Evolutionary conservation across 2,113 vertebrate species (phyloP), one percentile per base, ranked within the genome.

Genomic region (Pedetes capensis): DNA sequence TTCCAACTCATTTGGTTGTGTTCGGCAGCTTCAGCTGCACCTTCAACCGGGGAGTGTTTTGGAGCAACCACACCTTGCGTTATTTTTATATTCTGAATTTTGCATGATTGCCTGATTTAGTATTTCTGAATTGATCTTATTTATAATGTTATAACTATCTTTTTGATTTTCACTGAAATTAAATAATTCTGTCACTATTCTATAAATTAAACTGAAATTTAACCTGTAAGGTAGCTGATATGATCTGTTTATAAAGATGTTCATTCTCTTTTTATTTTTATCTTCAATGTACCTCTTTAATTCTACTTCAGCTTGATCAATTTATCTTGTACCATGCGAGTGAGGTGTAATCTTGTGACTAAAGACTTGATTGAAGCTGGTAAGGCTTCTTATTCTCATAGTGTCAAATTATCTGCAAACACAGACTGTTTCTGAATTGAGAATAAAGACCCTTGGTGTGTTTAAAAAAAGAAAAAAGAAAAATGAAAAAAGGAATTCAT

Each of bases 81-180:
- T 74, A n/a, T 69, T 64, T 94, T 95, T 49, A 12, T 53, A 44
- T 44, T 87, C 76, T 92, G 27, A 71, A 81, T 87, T 92, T 78
- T 95, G 91, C 97, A 95, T 94, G 80, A 55, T 94, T 91, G 61
- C 91, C 61, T 93, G 91, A 72, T 76, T 81, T 95, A 66, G 64
- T 88, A n/a, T n/a, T n/a, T n/a, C n/a, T n/a, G n/a, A n/a, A n/a
- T n/a, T n/a, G 34, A 69, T 59, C 20, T 85, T 87, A 51, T n/a
- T n/a, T n/a, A n/a, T n/a, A n/a, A n/a, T n/a, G n/a, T n/a, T n/a
- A n/a, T n/a, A 85, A 66, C 2, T 81, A 16, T 27, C 69, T 39
- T 47, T 3, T 16, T 92, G 66, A 53, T 97, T 95, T 94, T 96
- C 57, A 75, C 53, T 78, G 61, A 89, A 84, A 90, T 95, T 71